Percentiles rank a stretch among this genome's conserved stretches.
phyloP scores from a whole-genome alignment of 2,888 invertebrate genomes.

The Diachrysia chrysitis region DNA sequence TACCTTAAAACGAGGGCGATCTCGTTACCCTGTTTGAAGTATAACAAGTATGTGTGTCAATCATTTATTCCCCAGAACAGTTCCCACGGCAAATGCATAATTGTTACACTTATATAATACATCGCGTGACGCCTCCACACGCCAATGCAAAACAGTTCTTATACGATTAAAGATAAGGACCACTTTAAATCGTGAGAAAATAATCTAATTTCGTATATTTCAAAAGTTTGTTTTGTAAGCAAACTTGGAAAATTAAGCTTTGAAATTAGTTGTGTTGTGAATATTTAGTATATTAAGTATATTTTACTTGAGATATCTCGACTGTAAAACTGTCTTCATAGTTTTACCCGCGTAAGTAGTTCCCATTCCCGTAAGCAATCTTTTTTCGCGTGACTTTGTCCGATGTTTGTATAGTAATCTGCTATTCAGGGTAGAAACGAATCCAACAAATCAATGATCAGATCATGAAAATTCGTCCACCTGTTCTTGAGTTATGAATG shows the following conservation, averaged over 20 bases:
- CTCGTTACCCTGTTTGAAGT: conserved; percentile 47
- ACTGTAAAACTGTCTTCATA: too few species aligned
- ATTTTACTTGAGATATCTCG: too few species aligned
- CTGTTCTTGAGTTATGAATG: too few species aligned
- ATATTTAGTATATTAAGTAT: conserved; percentile 10
- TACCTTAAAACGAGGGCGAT: conserved; percentile 18
- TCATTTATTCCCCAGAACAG: conserved; percentile 56
- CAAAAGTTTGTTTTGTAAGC: conserved; percentile 49
- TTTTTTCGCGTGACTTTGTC: too few species aligned
- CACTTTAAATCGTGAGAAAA: conserved; percentile 39
- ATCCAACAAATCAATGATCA: too few species aligned
- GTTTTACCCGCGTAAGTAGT: too few species aligned
- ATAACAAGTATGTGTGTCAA: conserved; percentile 46
- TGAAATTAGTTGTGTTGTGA: conserved; percentile 16
- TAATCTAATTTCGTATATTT: conserved; percentile 52
- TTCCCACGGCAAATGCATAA: conserved; percentile 58
- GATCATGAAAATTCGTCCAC: too few species aligned
- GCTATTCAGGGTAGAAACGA: too few species aligned
- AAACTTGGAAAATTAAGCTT: conserved; percentile 40
- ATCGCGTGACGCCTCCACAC: conserved; percentile 54
- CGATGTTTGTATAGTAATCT: too few species aligned
- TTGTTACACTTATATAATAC: conserved; percentile 60
- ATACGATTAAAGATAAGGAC: conserved; percentile 38
- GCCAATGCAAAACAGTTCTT: conserved; percentile 44
- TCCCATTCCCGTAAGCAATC: too few species aligned